Conservation (phyloP, 2,888 invertebrate species). For the Pollenia griseotomentosa region DNA sequence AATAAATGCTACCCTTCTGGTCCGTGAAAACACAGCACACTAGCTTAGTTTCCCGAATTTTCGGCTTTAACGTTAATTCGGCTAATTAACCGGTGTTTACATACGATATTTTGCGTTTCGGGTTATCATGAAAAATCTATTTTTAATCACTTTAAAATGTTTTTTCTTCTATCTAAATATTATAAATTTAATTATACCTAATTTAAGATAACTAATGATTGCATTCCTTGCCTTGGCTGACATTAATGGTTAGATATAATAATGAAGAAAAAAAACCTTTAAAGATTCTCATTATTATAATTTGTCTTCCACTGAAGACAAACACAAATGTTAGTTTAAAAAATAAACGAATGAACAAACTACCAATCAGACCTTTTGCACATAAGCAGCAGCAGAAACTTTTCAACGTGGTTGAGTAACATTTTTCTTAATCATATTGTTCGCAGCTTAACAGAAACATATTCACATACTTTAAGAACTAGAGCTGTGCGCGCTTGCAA, state of each 20-base stretch:
- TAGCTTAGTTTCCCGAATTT: too few relatives aligned
- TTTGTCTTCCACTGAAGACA: conserved; percentile 30
- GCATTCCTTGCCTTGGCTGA: background rate
- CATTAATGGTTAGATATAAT: conserved; percentile 13
- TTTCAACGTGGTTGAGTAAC: background rate
- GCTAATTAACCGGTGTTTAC: too few relatives aligned
- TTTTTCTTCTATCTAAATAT: too few relatives aligned
- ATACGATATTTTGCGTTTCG: too few relatives aligned
- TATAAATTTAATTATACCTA: too few relatives aligned
- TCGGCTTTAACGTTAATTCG: too few relatives aligned
- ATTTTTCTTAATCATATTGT: background rate
- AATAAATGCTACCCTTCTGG: too few relatives aligned
- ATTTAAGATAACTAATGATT: background rate
- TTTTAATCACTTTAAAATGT: too few relatives aligned
- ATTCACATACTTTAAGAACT: too few relatives aligned
- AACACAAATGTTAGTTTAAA: conserved; percentile 44
- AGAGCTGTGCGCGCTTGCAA: too few relatives aligned
- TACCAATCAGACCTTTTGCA: background rate
- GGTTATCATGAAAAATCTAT: too few relatives aligned
- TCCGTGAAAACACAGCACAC: too few relatives aligned
- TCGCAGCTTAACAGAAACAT: background rate
- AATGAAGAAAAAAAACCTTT: background rate
- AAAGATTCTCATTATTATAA: conserved; percentile 21
- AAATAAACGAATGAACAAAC: conserved; percentile 12
- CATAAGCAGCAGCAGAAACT: conserved; percentile 12